Base-by-base conservation (phyloP, 2,888 invertebrate species). In the Brenthis ino region DNA sequence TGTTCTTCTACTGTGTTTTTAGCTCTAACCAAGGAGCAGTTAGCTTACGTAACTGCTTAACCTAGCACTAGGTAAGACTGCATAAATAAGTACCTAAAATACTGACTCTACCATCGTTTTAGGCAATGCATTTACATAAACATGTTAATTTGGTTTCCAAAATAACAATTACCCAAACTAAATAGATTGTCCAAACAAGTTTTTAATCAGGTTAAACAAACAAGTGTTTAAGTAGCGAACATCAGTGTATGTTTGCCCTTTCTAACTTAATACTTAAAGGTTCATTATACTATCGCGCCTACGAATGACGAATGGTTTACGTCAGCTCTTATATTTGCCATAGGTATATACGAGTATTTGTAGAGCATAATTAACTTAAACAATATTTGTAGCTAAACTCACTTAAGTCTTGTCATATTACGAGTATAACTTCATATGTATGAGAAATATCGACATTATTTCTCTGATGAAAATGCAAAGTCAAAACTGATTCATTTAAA, bases 181-280 rank as follows among this genome's bases (percentile, higher is more conserved):
- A 66, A 71, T 66, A 69, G 73, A 70, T 68, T 73, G 69, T 33
- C 48, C 71, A 74, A 77, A 75, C 73, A 76, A 68, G 67, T 72
- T 67, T 74, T 72, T 72, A 73, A 74, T 72, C 65, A 74, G 72
- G 75, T 73, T 72, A 68, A 47, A 56, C 61, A 72, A 75, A 73
- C 72, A 68, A 71, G 58, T 61, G 55, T 53, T 72, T 58, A 65
- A 69, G 63, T 68, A 67, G 60, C 72, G 57, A 69, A 48, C 48
- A 58, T 71, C 63, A 66, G 37, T 65, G 70, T 74, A 72, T 74
- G 71, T 76, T 76, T 72, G 73, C 72, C 77, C 76, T 76, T 72
- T 75, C 75, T 75, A 76, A 76, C 67, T 70, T 75, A 70, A 71
- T 70, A 71, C 70, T 68, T 71, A 61, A 57, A 63, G 69, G 73